These are phyloP conservation scores for Leptosomus discolor DNA, from an alignment of 2,113 vertebrate species.

Conservation along the genomic window DNA sequence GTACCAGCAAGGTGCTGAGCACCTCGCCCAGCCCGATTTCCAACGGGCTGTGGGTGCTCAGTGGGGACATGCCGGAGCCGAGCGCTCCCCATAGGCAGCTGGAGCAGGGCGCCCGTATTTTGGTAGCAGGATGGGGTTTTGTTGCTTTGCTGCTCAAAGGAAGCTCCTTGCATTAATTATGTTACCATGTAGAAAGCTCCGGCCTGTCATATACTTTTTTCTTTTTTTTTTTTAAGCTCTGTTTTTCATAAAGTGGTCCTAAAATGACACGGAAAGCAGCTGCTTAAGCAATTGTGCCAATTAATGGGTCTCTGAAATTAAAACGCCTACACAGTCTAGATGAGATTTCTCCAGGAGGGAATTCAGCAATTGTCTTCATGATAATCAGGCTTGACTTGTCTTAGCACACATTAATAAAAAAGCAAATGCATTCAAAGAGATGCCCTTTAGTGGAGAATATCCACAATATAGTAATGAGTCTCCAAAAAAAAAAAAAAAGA, in stretches of 20 bases:
- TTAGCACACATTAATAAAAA: constrained; percentile 79
- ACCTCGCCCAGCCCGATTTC: neutral
- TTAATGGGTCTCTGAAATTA: constrained; percentile 82
- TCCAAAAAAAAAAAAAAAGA: neutral
- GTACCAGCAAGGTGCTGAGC: neutral
- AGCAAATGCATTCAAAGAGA: constrained; percentile 72
- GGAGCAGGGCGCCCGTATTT: neutral
- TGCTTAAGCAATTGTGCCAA: constrained; percentile 80
- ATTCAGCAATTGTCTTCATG: constrained; percentile 79
- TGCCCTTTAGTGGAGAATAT: constrained; percentile 78
- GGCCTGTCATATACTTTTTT: neutral
- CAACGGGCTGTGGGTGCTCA: neutral
- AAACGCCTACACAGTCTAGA: constrained; percentile 76
- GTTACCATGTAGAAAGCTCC: neutral
- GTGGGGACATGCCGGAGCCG: accelerated
- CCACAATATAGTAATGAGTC: constrained; percentile 77
- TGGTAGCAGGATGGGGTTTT: neutral
- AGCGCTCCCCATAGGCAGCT: accelerated
- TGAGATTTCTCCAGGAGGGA: constrained; percentile 77
- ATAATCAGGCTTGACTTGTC: constrained; percentile 79
- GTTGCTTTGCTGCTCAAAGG: neutral
- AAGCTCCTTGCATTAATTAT: constrained; percentile 33
- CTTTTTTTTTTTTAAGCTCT: neutral
- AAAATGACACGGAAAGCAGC: constrained; percentile 78
- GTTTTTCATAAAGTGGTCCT: constrained; percentile 72